Evolutionary conservation across 1,140 invertebrate genomes (phyloP), one percentile per base, ranked within the genome.

Genomic region (Bombus affinis): DNA sequence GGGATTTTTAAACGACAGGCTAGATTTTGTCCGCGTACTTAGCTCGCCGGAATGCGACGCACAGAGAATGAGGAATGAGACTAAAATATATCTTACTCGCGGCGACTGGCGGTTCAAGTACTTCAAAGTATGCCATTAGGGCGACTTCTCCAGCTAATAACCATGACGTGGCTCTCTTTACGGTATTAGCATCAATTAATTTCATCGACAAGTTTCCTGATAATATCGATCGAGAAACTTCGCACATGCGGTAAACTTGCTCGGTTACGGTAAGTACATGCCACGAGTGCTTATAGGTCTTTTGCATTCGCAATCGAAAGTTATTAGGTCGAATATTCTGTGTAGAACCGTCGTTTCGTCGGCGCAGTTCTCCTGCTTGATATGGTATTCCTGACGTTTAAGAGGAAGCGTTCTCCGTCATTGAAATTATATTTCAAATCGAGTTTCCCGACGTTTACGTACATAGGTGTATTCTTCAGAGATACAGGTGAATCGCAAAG

Each of bases 141-240:
- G 68, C 77, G 88, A 89, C 85, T 81, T 84, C 81, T 80, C 77
- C 65, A 66, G 85, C 62, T 90, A 90, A 90, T 90, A 90, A 90
- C 88, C 88, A 57, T 65, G 89, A 89, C 81, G 85, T 42, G 59
- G 57, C 73, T 75, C 89, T 86, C 85, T 84, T 87, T 87, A 89
- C 81, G 78, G 68, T 59, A 79, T 90, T 89, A 82, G 70, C 83
- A 85, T 89, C 85, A 78, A 90, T 89, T 90, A 87, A 90, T 89
- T 89, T 87, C 59, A 90, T 90, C 89, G 81, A 87, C 73, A 70
- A 87, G 75, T 70, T 77, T 77, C 77, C 84, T 68, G 73, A 81
- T 86, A 85, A 65, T 76, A 87, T 87, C 86, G 77, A 87, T 87
- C 72, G 12, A 12, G 83, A 75, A 85, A 85, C 59, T 90, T 89